Evolutionary conservation across 2,113 vertebrate species (phyloP).

Genomic region (Amazona guildingii): DNA sequence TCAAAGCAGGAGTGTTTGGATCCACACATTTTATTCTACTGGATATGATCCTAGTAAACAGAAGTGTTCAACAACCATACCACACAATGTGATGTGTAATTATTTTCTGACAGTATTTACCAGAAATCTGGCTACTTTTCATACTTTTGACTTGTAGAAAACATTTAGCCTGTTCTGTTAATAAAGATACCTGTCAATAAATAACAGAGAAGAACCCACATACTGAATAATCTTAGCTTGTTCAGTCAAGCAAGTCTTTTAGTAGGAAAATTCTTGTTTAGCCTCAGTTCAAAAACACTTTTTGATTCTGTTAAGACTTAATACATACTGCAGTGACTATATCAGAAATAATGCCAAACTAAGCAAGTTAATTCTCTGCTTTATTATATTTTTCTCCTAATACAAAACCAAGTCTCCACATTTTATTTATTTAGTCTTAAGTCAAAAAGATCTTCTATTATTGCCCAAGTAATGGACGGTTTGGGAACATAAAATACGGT

Average conservation of each 20-base stretch:
- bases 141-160: not conserved
- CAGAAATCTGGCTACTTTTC: slow-evolving; percentile 1
- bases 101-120: slow-evolving; percentile 48
- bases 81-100: not conserved
- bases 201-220: not conserved
- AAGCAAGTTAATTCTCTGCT: not conserved
- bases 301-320: not conserved
- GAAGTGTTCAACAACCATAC: not conserved
- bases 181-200: slow-evolving; percentile 20
- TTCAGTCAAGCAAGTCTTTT: not conserved
- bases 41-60: not conserved
- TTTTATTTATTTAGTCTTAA: not conserved
- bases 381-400: not conserved
- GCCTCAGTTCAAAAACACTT: not conserved
- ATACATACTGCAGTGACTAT: not conserved
- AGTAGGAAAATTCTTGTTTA: not conserved
- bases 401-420: not conserved
- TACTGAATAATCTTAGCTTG: slow-evolving; percentile 5
- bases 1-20: not conserved
- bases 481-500: not conserved
- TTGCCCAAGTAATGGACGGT: not conserved
- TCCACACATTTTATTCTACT: not conserved
- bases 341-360: not conserved
- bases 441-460: not conserved
- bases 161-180: not conserved